Conservation (phyloP, 2,797 vertebrate species). For the Menidia menidia region DNA sequence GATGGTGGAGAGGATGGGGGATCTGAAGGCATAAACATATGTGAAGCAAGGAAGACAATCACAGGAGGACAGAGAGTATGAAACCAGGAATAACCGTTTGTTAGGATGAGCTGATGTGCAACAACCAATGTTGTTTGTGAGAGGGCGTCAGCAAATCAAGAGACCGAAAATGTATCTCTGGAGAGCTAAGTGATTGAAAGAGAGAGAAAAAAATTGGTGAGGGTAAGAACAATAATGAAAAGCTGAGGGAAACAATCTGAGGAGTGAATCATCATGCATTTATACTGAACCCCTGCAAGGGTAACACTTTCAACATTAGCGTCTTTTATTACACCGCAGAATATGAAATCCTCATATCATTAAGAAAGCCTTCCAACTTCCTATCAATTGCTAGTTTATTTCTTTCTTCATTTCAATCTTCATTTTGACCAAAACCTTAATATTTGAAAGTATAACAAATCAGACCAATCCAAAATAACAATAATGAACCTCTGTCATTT, state of each 20-base stretch:
- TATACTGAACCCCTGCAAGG: conserved; percentile 13
- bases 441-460: background rate
- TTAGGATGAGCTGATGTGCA: conserved; percentile 14
- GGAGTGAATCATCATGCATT: conserved; percentile 16
- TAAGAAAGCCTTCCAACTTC: conserved; percentile 15
- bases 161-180: conserved; percentile 26
- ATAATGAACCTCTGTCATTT: no score
- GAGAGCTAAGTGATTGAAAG: conserved; percentile 37
- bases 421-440: background rate
- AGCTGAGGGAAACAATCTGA: conserved; percentile 31
- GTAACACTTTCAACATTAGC: conserved; percentile 14
- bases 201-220: conserved; percentile 25
- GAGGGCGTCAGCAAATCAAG: conserved; percentile 25
- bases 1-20: conserved; percentile 25
- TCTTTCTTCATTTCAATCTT: conserved; percentile 6
- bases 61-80: background rate
- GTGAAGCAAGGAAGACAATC: background rate
- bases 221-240: conserved; percentile 28
- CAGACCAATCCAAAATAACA: background rate
- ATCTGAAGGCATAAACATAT: conserved; percentile 46
- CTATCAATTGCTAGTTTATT: conserved; percentile 21
- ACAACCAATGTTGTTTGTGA: conserved; percentile 19
- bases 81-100: conserved; percentile 16
- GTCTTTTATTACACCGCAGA: conserved; percentile 20
- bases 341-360: conserved; percentile 11